Percentiles rank a stretch among this genome's conserved stretches.
Conservation (phyloP, 1,140 invertebrate genomes). For the Trinorchestia longiramus region DNA sequence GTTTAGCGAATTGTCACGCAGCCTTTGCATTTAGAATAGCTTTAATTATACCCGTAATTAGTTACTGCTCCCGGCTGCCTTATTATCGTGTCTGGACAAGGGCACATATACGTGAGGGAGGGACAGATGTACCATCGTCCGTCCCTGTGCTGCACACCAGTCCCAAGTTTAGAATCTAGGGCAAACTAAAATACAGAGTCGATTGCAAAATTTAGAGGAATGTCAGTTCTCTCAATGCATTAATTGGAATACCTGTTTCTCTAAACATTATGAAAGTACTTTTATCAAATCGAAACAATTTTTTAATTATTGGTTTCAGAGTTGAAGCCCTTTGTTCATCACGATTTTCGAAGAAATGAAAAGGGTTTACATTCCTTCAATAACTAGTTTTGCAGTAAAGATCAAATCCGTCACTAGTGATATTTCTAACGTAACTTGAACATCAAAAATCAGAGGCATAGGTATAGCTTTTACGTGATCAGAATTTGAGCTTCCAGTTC, state of each 20-base stretch:
- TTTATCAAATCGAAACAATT: background rate
- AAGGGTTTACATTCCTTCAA: background rate
- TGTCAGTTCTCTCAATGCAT: background rate
- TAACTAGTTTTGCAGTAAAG: background rate
- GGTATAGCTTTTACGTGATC: background rate
- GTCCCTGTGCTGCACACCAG: background rate
- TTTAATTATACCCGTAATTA: conserved; percentile 40
- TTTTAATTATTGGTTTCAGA: background rate
- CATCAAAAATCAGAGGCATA: no score
- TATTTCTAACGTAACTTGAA: no score
- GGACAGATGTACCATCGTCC: background rate
- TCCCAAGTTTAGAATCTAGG: background rate
- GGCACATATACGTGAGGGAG: background rate
- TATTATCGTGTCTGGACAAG: conserved; percentile 14
- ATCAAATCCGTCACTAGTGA: background rate
- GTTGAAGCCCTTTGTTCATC: background rate
- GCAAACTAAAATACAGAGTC: background rate
- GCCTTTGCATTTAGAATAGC: conserved; percentile 22
- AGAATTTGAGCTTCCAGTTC: background rate
- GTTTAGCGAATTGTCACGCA: conserved; percentile 32
- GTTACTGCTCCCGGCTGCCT: conserved; percentile 28
- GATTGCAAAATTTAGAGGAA: background rate
- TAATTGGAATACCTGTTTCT: background rate
- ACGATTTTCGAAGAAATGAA: background rate
- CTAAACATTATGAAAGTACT: background rate